These are phyloP conservation scores for Cetoscarus ocellatus DNA, from an alignment of 2,797 vertebrate genomes.

Conservation along the genomic window DNA sequence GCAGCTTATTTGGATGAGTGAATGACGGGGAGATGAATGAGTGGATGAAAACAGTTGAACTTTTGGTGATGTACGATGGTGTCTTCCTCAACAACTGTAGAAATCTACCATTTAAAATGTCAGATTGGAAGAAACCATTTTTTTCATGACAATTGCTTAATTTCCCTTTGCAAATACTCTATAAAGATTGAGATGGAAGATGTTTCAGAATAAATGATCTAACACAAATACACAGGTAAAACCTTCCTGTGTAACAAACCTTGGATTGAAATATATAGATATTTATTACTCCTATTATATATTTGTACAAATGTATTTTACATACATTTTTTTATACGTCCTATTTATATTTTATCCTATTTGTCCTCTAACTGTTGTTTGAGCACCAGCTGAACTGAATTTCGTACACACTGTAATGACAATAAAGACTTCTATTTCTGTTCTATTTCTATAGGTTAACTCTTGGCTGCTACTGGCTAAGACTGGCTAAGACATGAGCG, in stretches of 20 bases:
- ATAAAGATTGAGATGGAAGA: background rate
- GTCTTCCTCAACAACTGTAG: constrained; percentile 6
- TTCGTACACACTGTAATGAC: too few species aligned
- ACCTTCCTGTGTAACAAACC: constrained; percentile 1
- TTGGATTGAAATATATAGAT: too few species aligned
- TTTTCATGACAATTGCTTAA: background rate
- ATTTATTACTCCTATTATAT: too few species aligned
- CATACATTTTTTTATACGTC: too few species aligned
- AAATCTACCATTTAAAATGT: constrained; percentile 22
- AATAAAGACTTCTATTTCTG: too few species aligned
- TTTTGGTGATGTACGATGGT: constrained; percentile 7
- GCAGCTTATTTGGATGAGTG: constrained; percentile 17
- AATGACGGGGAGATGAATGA: background rate
- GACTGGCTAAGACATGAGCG: too few species aligned
- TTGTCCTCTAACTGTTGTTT: too few species aligned
- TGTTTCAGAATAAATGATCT: background rate
- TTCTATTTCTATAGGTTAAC: too few species aligned
- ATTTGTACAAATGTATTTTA: too few species aligned
- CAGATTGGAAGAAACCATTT: background rate
- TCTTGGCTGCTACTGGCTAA: too few species aligned
- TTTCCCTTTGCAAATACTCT: background rate
- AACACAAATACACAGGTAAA: background rate
- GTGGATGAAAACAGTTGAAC: background rate
- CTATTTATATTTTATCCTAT: too few species aligned
- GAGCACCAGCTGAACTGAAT: too few species aligned